Evolutionary conservation across 2,797 vertebrate species (phyloP), one percentile per base, ranked within the genome.

Genomic region (Ctenopoma multispine): DNA sequence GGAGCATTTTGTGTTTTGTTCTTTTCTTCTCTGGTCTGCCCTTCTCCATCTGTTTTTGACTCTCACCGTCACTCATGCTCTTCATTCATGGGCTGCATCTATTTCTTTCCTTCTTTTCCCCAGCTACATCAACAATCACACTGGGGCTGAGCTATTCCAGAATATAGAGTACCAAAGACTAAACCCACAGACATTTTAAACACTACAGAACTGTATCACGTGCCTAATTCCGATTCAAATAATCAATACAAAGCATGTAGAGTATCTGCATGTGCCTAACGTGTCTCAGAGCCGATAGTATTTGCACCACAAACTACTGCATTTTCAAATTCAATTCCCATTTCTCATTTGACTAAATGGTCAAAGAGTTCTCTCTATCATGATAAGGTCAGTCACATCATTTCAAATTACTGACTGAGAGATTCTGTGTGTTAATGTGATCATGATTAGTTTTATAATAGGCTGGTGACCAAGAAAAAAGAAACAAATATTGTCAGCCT

Each of bases 1-100:
- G 1, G 15, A 41, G 14, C 14, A 5, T 44, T 17, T 8, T n/a
- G 43, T 18, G 17, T 18, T 7, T 43, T 43, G 1, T 3, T 21
- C 11, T 4, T 18, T 15, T 29, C 13, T 49, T 31, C 17, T 23
- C 24, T 18, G 1, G 31, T 44, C 21, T 61, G 21, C 43, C 7
- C n/a, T 43, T 34, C 41, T 54, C 44, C 10, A 0, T 41, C 50
- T 66, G 17, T 65, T 55, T 44, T 36, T 9, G 0, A 38, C 55
- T 60, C 68, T 69, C 40, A 47, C 24, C 36, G 44, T 81, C 55
- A 58, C 46, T 65, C 48, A 21, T 24, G 13, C 40, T 53, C 34
- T 85, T 69, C 68, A 79, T 75, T 78, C 44, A 69, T 34, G 27
- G 34, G 54, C 50, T 75, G 46, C 1, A 47, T 43, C 53, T 41